Conservation (phyloP, 2,113 vertebrate species). For the Lontra canadensis region DNA sequence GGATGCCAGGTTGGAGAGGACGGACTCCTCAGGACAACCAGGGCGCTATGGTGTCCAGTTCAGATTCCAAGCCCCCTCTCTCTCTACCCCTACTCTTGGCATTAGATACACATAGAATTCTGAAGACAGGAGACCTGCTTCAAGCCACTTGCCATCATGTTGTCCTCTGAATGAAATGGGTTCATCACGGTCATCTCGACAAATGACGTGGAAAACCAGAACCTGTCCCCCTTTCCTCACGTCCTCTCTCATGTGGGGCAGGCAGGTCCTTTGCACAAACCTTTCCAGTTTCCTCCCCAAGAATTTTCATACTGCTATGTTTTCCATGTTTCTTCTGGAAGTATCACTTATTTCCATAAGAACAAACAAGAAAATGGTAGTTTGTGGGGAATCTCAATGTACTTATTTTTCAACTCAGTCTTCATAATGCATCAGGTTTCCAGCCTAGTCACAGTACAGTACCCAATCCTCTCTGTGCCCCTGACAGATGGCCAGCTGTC, state of each 20-base stretch:
- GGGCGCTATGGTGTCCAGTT: rapidly evolving
- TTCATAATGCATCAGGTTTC: background rate
- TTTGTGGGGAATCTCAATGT: background rate
- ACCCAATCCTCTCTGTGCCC: background rate
- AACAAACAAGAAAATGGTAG: background rate
- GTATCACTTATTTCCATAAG: background rate
- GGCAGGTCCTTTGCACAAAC: background rate
- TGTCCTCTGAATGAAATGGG: background rate
- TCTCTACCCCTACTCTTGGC: background rate
- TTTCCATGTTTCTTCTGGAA: background rate
- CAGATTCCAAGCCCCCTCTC: background rate
- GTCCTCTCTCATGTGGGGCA: background rate
- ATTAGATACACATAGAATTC: background rate
- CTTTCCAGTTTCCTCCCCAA: background rate
- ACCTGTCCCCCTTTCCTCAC: background rate
- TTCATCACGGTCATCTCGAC: background rate
- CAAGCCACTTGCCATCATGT: background rate
- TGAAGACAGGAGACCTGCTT: background rate
- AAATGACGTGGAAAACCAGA: background rate
- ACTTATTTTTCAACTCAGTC: background rate
- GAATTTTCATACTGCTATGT: background rate
- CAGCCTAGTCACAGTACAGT: too few species aligned
- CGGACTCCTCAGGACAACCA: background rate
- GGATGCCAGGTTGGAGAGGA: rapidly evolving
- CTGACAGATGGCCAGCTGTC: background rate